A percentile compares a stretch with the other conserved stretches of the same genome.
Conservation (phyloP, 2,888 invertebrate species). For the Halictus quadricinctus region DNA sequence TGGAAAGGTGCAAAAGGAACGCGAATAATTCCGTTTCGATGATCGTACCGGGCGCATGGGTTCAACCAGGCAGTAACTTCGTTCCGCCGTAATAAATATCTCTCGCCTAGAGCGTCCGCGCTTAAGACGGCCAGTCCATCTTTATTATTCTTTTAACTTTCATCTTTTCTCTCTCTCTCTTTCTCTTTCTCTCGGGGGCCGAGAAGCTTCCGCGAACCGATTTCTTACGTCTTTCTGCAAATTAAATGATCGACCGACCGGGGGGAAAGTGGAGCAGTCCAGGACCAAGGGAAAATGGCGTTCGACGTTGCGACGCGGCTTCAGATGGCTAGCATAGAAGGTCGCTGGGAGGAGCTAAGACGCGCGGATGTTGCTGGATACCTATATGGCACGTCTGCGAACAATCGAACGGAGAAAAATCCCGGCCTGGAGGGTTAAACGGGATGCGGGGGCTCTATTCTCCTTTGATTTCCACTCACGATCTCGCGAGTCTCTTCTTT, state of each 20-base stretch:
- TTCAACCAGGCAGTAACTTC: conserved; percentile 53
- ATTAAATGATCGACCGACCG: conserved; percentile 56
- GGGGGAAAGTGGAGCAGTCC: conserved; percentile 59
- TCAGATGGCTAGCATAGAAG: conserved; percentile 25
- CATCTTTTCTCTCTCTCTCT: neutral
- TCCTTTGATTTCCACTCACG: conserved; percentile 37
- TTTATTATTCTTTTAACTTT: conserved; percentile 17
- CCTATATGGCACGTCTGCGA: conserved; percentile 8
- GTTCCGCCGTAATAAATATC: conserved; percentile 62
- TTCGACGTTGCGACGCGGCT: conserved; percentile 9
- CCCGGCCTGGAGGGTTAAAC: conserved; percentile 3
- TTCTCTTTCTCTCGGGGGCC: neutral
- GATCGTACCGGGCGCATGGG: conserved; percentile 43
- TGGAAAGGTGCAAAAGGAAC: conserved; percentile 46
- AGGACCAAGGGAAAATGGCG: conserved; percentile 53
- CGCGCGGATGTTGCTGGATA: conserved; percentile 24
- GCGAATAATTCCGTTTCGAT: conserved; percentile 57
- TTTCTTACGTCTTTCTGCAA: conserved; percentile 58
- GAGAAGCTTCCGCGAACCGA: conserved; percentile 37
- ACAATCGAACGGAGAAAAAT: conserved; percentile 25
- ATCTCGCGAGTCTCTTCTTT: conserved; percentile 18
- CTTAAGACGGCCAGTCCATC: conserved; percentile 14
- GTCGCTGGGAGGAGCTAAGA: conserved; percentile 33
- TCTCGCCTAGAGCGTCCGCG: conserved; percentile 27
- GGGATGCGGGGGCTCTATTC: conserved; percentile 9